Evolutionary conservation across 2,888 invertebrate species (phyloP).

Genomic region (Nemoura dubitans): DNA sequence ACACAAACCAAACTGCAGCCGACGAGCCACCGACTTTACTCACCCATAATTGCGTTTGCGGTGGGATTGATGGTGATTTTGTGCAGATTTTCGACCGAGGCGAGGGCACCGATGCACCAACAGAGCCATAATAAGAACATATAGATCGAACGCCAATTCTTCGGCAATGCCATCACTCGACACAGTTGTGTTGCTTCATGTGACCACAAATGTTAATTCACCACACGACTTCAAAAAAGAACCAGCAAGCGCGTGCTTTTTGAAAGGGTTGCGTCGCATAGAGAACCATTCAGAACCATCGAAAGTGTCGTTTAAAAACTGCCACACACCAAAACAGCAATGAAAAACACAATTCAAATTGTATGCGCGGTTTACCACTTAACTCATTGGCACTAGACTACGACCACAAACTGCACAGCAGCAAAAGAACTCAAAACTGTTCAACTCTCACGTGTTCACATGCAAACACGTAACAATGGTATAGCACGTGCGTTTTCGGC

Average conservation of each 20-base stretch:
- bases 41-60: slow-evolving; percentile 45
- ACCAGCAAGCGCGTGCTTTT: no score
- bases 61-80: slow-evolving; percentile 34
- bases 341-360: no score
- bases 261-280: no score
- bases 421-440: neutral
- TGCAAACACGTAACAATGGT: neutral
- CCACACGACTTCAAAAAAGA: neutral
- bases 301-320: no score
- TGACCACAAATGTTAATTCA: neutral
- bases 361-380: no score
- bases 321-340: no score
- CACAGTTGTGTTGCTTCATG: neutral
- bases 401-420: neutral
- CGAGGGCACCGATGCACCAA: neutral
- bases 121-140: slow-evolving; percentile 12
- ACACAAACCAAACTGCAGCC: neutral
- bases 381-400: neutral
- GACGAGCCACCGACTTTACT: neutral
- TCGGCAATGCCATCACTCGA: neutral
- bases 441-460: neutral
- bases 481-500: neutral
- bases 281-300: no score
- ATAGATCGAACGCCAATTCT: neutral
- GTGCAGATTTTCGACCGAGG: slow-evolving; percentile 27